Percentiles rank a stretch among this genome's conserved stretches.
phyloP scores from a whole-genome alignment of 2,888 invertebrate genomes.

The Stenchaetothrips biformis region DNA sequence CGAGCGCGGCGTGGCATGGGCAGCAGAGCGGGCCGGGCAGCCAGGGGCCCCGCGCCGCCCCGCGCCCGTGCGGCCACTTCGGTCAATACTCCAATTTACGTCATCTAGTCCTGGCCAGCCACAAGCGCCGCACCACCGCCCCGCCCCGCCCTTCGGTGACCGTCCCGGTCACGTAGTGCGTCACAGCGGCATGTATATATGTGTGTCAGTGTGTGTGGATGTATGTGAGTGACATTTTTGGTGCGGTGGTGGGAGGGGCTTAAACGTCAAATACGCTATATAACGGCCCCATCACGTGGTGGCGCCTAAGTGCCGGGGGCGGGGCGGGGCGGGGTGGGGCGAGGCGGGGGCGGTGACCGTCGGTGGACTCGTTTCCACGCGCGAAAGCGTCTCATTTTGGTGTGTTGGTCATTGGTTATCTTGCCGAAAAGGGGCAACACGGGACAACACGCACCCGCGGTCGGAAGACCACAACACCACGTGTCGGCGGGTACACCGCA shows the following conservation, averaged over 20 bases:
- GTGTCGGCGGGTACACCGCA: too few relatives aligned
- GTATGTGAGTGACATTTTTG: background rate
- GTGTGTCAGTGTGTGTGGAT: too few relatives aligned
- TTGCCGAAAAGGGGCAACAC: too few relatives aligned
- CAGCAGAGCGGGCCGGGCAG: background rate
- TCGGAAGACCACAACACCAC: too few relatives aligned
- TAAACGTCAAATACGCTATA: background rate
- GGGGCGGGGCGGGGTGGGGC: background rate
- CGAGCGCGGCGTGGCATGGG: background rate
- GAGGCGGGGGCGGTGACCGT: background rate
- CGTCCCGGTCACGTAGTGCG: background rate
- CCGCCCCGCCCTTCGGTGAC: background rate
- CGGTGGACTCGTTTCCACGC: background rate
- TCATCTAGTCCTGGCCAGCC: background rate
- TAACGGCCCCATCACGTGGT: background rate
- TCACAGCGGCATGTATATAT: background rate
- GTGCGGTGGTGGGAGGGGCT: background rate
- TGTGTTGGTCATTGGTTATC: too few relatives aligned
- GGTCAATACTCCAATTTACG: slow-evolving; percentile 22
- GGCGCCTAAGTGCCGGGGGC: background rate
- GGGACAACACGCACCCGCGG: too few relatives aligned
- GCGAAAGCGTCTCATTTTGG: too few relatives aligned
- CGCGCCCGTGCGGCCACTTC: background rate
- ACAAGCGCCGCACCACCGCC: background rate
- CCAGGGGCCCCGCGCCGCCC: background rate